Percentiles rank a stretch among this genome's conserved stretches.
phyloP scores from a whole-genome alignment of 2,797 vertebrate genomes.

The Propithecus deckenii region DNA sequence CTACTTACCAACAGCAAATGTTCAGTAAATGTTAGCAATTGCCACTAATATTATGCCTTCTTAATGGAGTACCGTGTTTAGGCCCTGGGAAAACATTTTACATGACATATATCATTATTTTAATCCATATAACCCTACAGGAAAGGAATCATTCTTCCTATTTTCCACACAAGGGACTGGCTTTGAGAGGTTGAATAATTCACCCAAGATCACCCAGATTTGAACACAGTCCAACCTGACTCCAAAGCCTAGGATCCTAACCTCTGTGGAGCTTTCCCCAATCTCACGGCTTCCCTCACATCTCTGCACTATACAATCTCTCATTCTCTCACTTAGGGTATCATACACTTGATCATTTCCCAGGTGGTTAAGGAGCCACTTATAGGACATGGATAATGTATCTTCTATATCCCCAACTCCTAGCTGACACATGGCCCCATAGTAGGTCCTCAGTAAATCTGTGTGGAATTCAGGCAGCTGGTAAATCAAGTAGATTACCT shows the following conservation, averaged over 20 bases:
- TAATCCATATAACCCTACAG: neutral
- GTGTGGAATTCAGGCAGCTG: neutral
- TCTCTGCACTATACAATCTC: neutral
- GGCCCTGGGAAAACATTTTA: neutral
- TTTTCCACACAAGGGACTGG: neutral
- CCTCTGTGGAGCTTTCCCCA: neutral
- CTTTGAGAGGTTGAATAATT: neutral
- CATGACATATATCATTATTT: neutral
- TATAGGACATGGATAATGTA: neutral
- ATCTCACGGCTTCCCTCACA: neutral
- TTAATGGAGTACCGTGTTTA: neutral
- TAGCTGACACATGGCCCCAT: neutral
- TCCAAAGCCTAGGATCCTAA: neutral
- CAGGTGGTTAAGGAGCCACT: neutral
- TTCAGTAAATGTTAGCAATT: neutral
- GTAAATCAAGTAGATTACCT: neutral
- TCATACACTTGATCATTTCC: neutral
- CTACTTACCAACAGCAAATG: neutral
- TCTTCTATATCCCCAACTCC: neutral
- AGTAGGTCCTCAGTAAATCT: neutral
- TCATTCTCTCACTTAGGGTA: neutral
- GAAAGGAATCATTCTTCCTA: neutral
- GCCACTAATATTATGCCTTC: neutral
- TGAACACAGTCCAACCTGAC: neutral
- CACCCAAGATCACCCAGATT: neutral